Evolutionary conservation across 2,888 invertebrate species (phyloP), one percentile per base, ranked within the genome.

Genomic region (Leptinotarsa tumamoca): DNA sequence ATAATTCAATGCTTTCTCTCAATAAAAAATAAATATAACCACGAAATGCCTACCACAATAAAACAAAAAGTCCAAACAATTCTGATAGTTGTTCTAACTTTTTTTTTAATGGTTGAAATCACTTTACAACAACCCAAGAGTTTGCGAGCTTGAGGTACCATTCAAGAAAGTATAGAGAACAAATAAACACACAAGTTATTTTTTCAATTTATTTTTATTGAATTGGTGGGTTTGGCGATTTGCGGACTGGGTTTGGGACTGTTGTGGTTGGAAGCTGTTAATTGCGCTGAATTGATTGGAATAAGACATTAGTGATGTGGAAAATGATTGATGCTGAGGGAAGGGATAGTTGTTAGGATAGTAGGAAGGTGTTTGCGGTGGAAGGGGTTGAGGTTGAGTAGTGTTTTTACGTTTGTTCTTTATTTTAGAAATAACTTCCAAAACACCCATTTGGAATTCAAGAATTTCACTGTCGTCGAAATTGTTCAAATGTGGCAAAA

Each of bases 201-300:
- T 27, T 27, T 27, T 27, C 27, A 27, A 27, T 27, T 27, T 4
- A 27, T 0, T 4, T 27, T 68, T 68, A 18, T 33, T 68, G n/a
- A 56, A 69, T 69, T 27, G 56, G 54, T 69, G n/a, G 33, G 33
- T 69, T 69, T 33, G 56, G 69, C 49, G 10, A 69, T 69, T 69
- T 69, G 69, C 56, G 18, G 56, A 56, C 69, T 69, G 27, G 69
- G 70, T 21, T 70, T 70, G n/a, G 69, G 69, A 58, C 56, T 70
- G 69, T 56, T 70, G 69, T 56, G 69, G 56, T 70, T 56, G 56
- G 33, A 58, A 70, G 56, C 56, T 70, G 69, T 58, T 69, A 58
- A n/a, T 58, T 54, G 69, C 17, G 56, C 69, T 69, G 61, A 70
- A 70, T 70, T 54, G 33, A 70, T 70, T 56, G 58, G 69, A 27